These are phyloP conservation scores for Acholoe squamosa DNA, from an alignment of 2,888 invertebrate species.

Conservation along the genomic window DNA sequence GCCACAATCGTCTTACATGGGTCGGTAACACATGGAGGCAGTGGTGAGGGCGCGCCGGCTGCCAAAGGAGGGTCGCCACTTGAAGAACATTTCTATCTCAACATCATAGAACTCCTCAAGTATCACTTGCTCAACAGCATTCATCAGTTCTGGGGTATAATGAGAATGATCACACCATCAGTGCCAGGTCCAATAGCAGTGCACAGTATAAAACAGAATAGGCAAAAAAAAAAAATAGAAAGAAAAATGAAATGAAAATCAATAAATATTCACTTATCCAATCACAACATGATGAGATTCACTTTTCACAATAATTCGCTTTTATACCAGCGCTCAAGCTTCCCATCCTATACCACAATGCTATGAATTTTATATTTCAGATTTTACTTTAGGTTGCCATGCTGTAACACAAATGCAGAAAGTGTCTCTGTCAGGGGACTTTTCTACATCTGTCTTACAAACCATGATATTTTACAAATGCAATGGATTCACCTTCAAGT, in stretches of 20 bases:
- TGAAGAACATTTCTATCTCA: slow-evolving; percentile 78
- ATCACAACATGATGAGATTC: slow-evolving; percentile 31
- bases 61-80: slow-evolving; percentile 70
- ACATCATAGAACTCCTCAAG: slow-evolving; percentile 79
- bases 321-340: not conserved
- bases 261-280: not conserved
- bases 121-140: slow-evolving; percentile 74
- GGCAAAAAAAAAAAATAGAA: not conserved
- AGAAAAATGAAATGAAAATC: slow-evolving; percentile 1
- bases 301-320: not conserved
- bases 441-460: no score
- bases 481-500: no score
- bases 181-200: slow-evolving; percentile 53
- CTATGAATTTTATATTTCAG: not conserved
- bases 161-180: slow-evolving; percentile 45
- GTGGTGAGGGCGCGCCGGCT: slow-evolving; percentile 17
- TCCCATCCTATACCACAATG: not conserved
- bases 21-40: not conserved
- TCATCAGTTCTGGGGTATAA: slow-evolving; percentile 72
- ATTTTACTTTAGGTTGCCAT: no score
- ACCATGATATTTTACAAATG: no score
- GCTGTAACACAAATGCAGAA: no score
- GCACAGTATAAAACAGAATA: slow-evolving; percentile 5
- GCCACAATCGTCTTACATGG: not conserved
- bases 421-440: no score